Percentiles rank a stretch among this genome's conserved stretches.
Conservation (phyloP, 2,113 vertebrate genomes). For the Glareola pratincola region DNA sequence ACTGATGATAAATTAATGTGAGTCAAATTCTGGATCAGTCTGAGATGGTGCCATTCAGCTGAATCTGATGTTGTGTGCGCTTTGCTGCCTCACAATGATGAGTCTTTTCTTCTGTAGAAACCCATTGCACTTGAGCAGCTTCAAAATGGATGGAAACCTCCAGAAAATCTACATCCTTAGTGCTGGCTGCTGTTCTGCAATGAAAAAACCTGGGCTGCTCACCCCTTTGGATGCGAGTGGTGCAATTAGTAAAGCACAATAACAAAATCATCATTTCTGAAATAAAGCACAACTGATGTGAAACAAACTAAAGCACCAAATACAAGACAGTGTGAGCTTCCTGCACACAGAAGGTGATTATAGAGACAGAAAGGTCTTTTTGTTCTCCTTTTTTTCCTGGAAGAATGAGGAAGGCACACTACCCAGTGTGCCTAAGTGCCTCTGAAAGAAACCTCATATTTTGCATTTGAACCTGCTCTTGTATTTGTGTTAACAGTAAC, state of each 20-base stretch:
- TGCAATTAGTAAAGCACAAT: neutral
- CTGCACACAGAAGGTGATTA: neutral
- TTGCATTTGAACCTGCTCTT: neutral
- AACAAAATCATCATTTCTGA: neutral
- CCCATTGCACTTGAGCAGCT: neutral
- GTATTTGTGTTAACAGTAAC: neutral
- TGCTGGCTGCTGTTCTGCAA: neutral
- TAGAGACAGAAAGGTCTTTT: neutral
- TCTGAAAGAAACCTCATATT: neutral
- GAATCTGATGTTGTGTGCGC: neutral
- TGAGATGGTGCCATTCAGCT: neutral
- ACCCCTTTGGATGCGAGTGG: neutral
- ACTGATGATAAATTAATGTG: neutral
- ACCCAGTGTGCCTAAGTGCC: neutral
- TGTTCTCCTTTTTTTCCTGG: neutral
- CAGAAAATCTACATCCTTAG: neutral
- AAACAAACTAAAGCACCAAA: neutral
- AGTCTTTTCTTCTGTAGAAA: neutral
- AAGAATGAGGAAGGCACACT: neutral
- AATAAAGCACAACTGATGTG: neutral
- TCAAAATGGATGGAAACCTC: neutral
- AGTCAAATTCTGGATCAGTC: neutral
- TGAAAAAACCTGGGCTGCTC: neutral
- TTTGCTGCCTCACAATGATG: neutral
- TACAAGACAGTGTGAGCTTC: neutral